phyloP scores from a whole-genome alignment of 2,888 invertebrate species.

The Ligdia adustata region DNA sequence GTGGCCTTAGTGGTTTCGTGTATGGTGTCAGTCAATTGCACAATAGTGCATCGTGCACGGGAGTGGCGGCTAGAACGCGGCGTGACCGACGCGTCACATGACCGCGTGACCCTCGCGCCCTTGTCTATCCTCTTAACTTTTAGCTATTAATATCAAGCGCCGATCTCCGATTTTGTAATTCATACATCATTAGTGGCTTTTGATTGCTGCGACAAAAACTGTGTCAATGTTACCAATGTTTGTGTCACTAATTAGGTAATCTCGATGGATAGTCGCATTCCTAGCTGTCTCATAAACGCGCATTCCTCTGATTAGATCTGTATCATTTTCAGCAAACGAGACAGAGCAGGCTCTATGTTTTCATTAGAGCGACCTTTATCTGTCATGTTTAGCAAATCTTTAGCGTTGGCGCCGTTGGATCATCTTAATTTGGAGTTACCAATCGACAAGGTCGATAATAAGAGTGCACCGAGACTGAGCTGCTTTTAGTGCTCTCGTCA shows the following conservation, averaged over 20 bases:
- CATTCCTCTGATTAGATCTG: slow-evolving; percentile 30
- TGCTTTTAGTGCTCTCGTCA: slow-evolving; percentile 21
- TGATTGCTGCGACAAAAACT: slow-evolving; percentile 21
- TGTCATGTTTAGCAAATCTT: slow-evolving; percentile 9
- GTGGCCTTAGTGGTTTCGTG: slow-evolving; percentile 49
- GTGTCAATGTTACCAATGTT: slow-evolving; percentile 38
- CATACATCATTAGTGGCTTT: slow-evolving; percentile 19
- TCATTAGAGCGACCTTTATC: slow-evolving; percentile 9
- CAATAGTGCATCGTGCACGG: slow-evolving; percentile 60
- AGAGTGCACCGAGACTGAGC: slow-evolving; percentile 3
- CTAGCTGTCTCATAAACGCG: slow-evolving; percentile 22
- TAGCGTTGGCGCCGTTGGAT: slow-evolving; percentile 7
- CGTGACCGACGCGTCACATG: slow-evolving; percentile 66
- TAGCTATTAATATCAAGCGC: slow-evolving; percentile 25
- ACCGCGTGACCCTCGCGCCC: slow-evolving; percentile 68
- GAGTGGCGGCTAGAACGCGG: slow-evolving; percentile 49
- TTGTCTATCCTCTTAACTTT: slow-evolving; percentile 51
- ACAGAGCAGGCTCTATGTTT: slow-evolving; percentile 6
- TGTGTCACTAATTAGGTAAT: slow-evolving; percentile 32
- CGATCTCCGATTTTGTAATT: slow-evolving; percentile 31
- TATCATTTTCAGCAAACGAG: slow-evolving; percentile 13
- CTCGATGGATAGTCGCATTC: slow-evolving; percentile 25
- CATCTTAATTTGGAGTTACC: slow-evolving; percentile 13
- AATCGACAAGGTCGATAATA: slow-evolving; percentile 14
- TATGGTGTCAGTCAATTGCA: slow-evolving; percentile 51